Conservation (phyloP, 2,797 vertebrate genomes). For the Karalla daura region DNA sequence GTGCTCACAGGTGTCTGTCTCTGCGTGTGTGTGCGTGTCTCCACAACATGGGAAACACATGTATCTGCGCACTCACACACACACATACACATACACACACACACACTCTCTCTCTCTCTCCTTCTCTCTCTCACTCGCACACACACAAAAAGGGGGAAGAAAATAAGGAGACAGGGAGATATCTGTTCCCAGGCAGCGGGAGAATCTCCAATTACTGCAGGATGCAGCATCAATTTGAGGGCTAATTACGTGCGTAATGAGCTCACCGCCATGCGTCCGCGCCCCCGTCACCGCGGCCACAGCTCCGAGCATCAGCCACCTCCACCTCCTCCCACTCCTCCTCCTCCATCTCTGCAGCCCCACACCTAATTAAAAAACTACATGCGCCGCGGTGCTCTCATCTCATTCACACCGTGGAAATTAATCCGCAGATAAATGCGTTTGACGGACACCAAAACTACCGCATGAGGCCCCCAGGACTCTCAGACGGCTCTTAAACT, state of each 20-base stretch:
- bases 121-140: no score
- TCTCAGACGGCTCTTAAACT: constrained; percentile 12
- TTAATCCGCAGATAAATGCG: constrained; percentile 97
- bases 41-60: no score
- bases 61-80: no score
- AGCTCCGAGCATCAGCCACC: constrained; percentile 54
- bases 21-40: no score
- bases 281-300: constrained; percentile 91
- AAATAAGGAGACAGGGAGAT: constrained; percentile 60
- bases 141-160: constrained; percentile 9
- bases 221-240: constrained; percentile 98
- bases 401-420: constrained; percentile 97
- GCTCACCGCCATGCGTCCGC: constrained; percentile 92
- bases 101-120: no score
- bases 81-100: constrained; percentile 64
- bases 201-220: constrained; percentile 95
- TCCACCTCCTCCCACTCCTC: no score
- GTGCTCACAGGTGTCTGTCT: no score
- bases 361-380: constrained; percentile 97
- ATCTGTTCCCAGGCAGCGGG: constrained; percentile 91
- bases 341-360: constrained; percentile 90
- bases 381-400: constrained; percentile 92
- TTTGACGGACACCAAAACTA: constrained; percentile 84
- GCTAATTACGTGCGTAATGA: constrained; percentile 99
- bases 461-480: constrained; percentile 22